phyloP scores from a whole-genome alignment of 2,113 vertebrate genomes.

The Heterotis niloticus region DNA sequence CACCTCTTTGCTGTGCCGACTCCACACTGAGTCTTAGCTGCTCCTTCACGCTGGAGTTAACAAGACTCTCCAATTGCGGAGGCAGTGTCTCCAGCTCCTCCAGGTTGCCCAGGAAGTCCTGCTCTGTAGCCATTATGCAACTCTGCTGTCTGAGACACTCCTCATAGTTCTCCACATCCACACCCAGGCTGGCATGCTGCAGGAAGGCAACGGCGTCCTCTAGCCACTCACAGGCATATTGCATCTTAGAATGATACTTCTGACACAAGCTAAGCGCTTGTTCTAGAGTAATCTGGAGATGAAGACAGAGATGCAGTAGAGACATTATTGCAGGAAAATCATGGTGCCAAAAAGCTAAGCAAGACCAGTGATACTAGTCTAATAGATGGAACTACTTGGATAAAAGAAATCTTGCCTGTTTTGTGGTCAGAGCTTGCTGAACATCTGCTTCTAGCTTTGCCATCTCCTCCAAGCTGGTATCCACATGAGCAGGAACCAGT shows the following conservation, averaged over 20 bases:
- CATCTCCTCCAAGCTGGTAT: slow-evolving; percentile 77
- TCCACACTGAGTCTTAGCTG: slow-evolving; percentile 71
- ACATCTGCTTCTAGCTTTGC: slow-evolving; percentile 77
- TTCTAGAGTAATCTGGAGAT: slow-evolving; percentile 77
- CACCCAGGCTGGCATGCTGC: slow-evolving; percentile 75
- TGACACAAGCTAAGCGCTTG: slow-evolving; percentile 77
- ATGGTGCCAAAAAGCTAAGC: neutral
- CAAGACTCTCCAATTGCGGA: slow-evolving; percentile 69
- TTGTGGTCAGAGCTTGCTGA: slow-evolving; percentile 72
- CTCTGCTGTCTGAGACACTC: slow-evolving; percentile 77
- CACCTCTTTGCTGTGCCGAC: slow-evolving; percentile 71
- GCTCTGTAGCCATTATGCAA: slow-evolving; percentile 83
- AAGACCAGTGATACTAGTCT: neutral
- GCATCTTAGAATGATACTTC: slow-evolving; percentile 82
- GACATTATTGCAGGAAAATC: neutral
- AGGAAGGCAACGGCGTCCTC: slow-evolving; percentile 87
- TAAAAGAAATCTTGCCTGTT: slow-evolving; percentile 70
- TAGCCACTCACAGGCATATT: slow-evolving; percentile 83
- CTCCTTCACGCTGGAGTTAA: slow-evolving; percentile 69
- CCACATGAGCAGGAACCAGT: slow-evolving; percentile 75
- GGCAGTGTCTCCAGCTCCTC: slow-evolving; percentile 72
- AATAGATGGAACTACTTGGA: neutral
- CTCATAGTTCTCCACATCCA: slow-evolving; percentile 86
- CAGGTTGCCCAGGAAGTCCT: slow-evolving; percentile 71
- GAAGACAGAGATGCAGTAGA: neutral